Conservation (phyloP, 2,888 invertebrate species). For the Crocallis elinguaria region DNA sequence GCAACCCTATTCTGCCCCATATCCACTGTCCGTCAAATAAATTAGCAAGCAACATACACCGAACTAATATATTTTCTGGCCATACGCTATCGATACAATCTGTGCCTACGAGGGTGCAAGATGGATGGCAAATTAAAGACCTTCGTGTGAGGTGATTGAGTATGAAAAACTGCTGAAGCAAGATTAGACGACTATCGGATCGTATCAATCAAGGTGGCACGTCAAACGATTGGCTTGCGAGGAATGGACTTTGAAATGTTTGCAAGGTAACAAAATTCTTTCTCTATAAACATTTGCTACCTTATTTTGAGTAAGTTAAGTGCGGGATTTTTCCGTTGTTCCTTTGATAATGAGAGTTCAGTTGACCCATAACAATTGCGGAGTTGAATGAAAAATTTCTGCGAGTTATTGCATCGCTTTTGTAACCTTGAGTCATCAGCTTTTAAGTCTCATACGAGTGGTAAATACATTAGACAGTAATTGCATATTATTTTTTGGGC, state of each 20-base stretch:
- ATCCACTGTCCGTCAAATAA: constrained; percentile 1
- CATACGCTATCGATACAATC: constrained; percentile 42
- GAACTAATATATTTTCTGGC: constrained; percentile 18
- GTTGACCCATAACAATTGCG: too few relatives aligned
- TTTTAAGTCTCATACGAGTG: too few relatives aligned
- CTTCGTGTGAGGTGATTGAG: constrained; percentile 72
- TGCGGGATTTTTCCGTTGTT: too few relatives aligned
- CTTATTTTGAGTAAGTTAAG: too few relatives aligned
- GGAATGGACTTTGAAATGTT: constrained; percentile 21
- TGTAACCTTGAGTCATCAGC: too few relatives aligned
- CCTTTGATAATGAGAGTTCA: too few relatives aligned
- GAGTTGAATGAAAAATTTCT: too few relatives aligned
- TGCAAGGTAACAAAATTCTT: constrained; percentile 7
- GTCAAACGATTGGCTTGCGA: constrained; percentile 19
- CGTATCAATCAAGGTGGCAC: constrained; percentile 51
- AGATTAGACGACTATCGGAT: constrained; percentile 64
- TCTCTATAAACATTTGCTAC: too few relatives aligned
- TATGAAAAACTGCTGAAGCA: constrained; percentile 72
- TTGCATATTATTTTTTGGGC: too few relatives aligned
- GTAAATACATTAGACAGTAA: too few relatives aligned
- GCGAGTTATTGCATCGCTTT: too few relatives aligned
- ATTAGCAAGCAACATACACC: constrained; percentile 6
- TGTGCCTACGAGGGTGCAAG: constrained; percentile 61
- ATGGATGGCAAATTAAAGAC: constrained; percentile 77
- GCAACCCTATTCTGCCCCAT: constrained; percentile 1